Percentiles rank a stretch among this genome's conserved stretches.
Evolutionary conservation across 2,888 invertebrate genomes (phyloP).

Genomic region (Molorchus minor): DNA sequence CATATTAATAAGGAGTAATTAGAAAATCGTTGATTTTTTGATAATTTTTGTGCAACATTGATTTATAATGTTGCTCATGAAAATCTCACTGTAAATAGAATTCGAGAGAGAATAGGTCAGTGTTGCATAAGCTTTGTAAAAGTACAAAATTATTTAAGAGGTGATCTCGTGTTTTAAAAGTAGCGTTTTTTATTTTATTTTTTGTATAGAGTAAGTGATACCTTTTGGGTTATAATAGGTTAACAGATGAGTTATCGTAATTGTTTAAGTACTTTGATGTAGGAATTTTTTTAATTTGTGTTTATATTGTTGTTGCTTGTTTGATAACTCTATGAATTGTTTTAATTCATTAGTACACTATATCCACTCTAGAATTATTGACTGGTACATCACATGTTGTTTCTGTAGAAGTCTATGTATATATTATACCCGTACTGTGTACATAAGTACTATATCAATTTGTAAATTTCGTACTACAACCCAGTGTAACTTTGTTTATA

Average conservation of each 20-base stretch:
- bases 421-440: conserved; percentile 51
- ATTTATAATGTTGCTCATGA: conserved; percentile 37
- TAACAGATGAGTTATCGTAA: conserved; percentile 39
- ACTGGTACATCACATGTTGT: conserved; percentile 48
- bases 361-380: conserved; percentile 2
- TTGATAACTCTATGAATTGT: conserved; percentile 25
- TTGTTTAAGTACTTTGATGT: conserved; percentile 33
- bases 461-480: conserved; percentile 59
- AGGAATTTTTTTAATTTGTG: conserved; percentile 38
- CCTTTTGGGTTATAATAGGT: conserved; percentile 42
- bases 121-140: conserved; percentile 49
- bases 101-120: conserved; percentile 35
- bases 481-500: conserved; percentile 49
- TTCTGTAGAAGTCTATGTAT: conserved; percentile 49
- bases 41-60: conserved; percentile 40
- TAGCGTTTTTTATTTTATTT: conserved; percentile 54
- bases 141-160: conserved; percentile 62
- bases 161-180: conserved; percentile 60
- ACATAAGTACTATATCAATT: conserved; percentile 55
- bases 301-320: conserved; percentile 36
- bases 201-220: conserved; percentile 49
- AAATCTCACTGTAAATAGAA: conserved; percentile 35
- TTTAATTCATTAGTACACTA: not conserved
- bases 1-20: conserved; percentile 47
- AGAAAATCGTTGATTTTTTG: conserved; percentile 49